Base-by-base conservation (phyloP, 2,113 vertebrate genomes). In the Perognathus longimembris region DNA sequence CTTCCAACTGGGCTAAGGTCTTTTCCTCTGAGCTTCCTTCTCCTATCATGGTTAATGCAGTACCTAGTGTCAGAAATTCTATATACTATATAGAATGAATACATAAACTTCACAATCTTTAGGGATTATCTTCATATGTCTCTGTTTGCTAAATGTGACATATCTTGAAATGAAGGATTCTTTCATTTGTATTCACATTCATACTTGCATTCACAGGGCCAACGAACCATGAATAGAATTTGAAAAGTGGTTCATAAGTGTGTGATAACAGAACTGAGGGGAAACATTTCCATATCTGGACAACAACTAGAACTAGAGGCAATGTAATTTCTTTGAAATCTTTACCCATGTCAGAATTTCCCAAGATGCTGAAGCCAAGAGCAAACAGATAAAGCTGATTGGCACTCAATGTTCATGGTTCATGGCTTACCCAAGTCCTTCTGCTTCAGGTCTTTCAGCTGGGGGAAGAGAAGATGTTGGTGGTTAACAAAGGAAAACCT, bases 211-310 rank as follows among this genome's bases (percentile, higher is more conserved):
- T 40, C 45, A 21, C 22, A 28, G 64, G 69, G 32, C 86, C 20
- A 30, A 50, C 15, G 61, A 91, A 64, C 66, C 28, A 36, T 69
- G 12, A 26, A 67, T 67, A 38, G 71, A 90, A 79, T 69, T 80
- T 92, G 38, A 30, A 79, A 11, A 32, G 28, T 93, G 38, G 21
- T 88, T 24, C 50, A 32, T 90, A 88, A 61, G 66, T 57, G 17
- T 70, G 69, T 38, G 42, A 38, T 89, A 80, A 76, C 66, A 94
- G 66, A 91, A 86, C 24, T 20, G 4, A 54, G 69, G 59, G 28
- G 30, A 93, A 94, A 81, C 57, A 81, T 84, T 74, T 90, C 42
- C 76, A 18, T 94, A 64, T 71, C 54, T 94, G 88, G 54, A 54
- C 90, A 91, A 89, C 61, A 74, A 10, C 59, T 82, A 66, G 64